phyloP scores from a whole-genome alignment of 2,888 invertebrate genomes.

The Drosophila subsilvestris region DNA sequence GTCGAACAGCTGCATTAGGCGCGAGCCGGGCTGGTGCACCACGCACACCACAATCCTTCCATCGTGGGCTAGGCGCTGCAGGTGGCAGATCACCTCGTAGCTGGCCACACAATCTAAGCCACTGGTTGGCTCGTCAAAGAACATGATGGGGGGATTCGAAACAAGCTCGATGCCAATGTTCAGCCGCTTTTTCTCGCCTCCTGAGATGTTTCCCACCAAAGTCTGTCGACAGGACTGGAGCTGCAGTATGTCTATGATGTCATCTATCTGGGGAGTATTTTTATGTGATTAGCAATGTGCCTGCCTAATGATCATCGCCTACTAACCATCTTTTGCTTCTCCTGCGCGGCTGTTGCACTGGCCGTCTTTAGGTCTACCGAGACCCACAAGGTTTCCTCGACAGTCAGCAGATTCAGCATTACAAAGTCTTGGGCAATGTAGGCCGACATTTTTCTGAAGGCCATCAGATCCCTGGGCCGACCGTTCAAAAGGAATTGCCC shows the following conservation, averaged over 20 bases:
- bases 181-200: conserved; percentile 94
- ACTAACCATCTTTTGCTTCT: conserved; percentile 89
- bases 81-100: conserved; percentile 90
- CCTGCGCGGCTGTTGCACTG: conserved; percentile 85
- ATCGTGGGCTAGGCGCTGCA: conserved; percentile 91
- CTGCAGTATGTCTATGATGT: conserved; percentile 90
- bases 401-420: conserved; percentile 91
- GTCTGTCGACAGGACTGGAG: conserved; percentile 88
- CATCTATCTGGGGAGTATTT: conserved; percentile 87
- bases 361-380: conserved; percentile 94
- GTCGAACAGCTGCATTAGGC: conserved; percentile 93
- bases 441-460: conserved; percentile 86
- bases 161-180: conserved; percentile 95
- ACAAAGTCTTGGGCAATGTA: conserved; percentile 96
- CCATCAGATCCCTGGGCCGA: conserved; percentile 86
- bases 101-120: conserved; percentile 92
- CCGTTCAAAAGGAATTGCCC: conserved; percentile 91
- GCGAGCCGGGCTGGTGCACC: conserved; percentile 95
- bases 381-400: conserved; percentile 91
- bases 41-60: conserved; percentile 94
- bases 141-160: conserved; percentile 96
- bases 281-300: neutral
- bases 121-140: conserved; percentile 97
- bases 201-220: conserved; percentile 89
- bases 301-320: neutral